Base-by-base conservation (phyloP, 2,113 vertebrate genomes). In the Mastomys natalensis region DNA sequence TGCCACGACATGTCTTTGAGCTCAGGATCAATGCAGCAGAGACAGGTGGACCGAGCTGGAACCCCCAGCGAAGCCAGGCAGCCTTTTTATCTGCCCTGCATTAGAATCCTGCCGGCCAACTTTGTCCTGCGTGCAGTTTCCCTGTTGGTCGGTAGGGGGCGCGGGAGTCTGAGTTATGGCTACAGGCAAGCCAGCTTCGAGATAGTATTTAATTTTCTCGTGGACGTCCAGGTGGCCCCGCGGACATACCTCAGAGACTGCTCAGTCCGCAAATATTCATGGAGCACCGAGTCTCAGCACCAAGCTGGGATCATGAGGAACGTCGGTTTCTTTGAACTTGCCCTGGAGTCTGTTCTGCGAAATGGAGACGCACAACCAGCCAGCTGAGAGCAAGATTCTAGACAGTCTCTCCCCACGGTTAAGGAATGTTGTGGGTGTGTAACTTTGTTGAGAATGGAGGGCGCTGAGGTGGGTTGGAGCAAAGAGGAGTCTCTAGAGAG, bases 141-240 rank as follows among this genome's bases (percentile, higher is more conserved):
- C 13, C 2, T 87, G 34, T 29, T 93, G 66, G 94, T 48, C 94
- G 2, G 93, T 81, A 97, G 97, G 82, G 92, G 97, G 95, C 88
- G 91, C 91, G 11, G 80, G 91, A 97, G 91, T 90, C 95, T 90
- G 82, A 55, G 45, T 72, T 88, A 97, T 97, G 92, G 68, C 12
- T 70, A 13, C 29, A 15, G 17, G 29, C 0, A 7, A 77, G 24
- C n/a, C 15, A 0, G 48, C 34, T 40, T 80, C 0, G 0, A 43
- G 26, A 87, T 60, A 24, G 73, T 37, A 11, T n/a, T 87, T 72
- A 10, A 19, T 5, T 74, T 62, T 58, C 40, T 16, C 3, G 0
- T 3, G 60, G 43, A 29, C 66, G 72, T 24, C 68, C 43, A 40
- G 64, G 81, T 21, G 26, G 62, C 34, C 55, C 73, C 62, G 22